Evolutionary conservation across 2,797 vertebrate species (phyloP).

Genomic region (Mus minutoides): DNA sequence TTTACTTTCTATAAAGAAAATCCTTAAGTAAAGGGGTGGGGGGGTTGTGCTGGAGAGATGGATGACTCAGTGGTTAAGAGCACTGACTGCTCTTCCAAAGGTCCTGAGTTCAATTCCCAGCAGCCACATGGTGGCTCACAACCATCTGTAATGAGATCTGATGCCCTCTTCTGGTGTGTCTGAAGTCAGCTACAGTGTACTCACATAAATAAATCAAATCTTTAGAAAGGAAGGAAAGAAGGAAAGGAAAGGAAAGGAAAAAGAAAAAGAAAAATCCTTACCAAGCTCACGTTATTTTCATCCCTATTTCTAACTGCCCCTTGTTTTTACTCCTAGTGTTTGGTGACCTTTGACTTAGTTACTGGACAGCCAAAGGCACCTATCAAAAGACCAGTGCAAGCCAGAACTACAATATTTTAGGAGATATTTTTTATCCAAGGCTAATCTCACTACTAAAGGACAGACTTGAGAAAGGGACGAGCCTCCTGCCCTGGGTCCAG

Average conservation of each 20-base stretch:
- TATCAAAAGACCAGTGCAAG: background rate
- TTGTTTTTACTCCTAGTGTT: background rate
- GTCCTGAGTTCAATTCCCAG: too few relatives aligned
- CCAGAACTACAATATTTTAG: background rate
- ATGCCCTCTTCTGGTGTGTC: too few relatives aligned
- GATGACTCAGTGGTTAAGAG: too few relatives aligned
- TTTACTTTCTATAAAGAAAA: background rate
- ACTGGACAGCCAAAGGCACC: background rate
- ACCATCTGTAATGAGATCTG: too few relatives aligned
- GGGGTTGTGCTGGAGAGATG: too few relatives aligned
- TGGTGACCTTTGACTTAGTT: slow-evolving; percentile 8
- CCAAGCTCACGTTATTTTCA: background rate
- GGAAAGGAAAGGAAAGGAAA: too few relatives aligned
- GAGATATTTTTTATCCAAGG: background rate
- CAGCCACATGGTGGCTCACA: too few relatives aligned
- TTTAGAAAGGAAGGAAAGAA: too few relatives aligned
- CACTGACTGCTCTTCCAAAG: too few relatives aligned
- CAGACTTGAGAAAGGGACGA: background rate
- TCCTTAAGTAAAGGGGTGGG: background rate
- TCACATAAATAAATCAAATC: too few relatives aligned
- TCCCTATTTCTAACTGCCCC: background rate
- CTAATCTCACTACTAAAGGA: background rate
- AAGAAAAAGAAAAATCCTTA: background rate
- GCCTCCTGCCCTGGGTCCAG: background rate
- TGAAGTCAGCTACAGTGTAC: too few relatives aligned